Conservation (phyloP, 2,113 vertebrate species). For the Motacilla tschutschensis region DNA sequence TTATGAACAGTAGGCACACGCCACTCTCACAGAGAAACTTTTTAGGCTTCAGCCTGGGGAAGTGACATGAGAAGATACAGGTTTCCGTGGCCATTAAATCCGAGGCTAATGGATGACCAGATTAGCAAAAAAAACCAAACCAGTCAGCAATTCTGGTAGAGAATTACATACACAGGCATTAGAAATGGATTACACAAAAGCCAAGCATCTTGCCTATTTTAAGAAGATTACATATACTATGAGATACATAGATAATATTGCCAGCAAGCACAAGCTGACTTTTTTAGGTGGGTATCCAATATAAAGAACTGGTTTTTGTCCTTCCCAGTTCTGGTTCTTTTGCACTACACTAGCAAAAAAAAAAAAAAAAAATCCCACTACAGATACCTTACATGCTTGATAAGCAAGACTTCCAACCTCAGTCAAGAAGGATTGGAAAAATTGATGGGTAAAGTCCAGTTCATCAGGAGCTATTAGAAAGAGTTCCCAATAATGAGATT, state of each 20-base stretch:
- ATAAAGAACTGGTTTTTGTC: not conserved
- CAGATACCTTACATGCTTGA: not conserved
- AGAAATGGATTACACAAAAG: not conserved
- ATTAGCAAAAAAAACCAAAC: not conserved
- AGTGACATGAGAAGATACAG: not conserved
- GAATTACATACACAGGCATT: not conserved
- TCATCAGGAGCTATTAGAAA: not conserved
- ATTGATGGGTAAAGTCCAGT: not conserved
- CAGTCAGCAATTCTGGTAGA: not conserved
- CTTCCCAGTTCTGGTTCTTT: not conserved
- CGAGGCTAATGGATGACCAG: not conserved
- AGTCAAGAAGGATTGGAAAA: not conserved
- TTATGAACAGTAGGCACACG: fast-evolving
- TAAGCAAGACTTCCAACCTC: not conserved
- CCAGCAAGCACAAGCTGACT: not conserved
- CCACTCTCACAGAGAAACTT: not conserved
- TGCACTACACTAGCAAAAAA: not conserved
- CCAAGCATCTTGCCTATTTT: not conserved
- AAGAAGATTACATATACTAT: not conserved
- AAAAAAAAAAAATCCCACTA: not conserved
- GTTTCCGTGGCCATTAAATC: not conserved
- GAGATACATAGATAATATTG: not conserved
- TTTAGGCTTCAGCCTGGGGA: not conserved
- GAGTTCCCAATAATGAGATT: not conserved
- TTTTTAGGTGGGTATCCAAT: not conserved